phyloP scores from a whole-genome alignment of 1,140 invertebrate species.

The Bombus difficillimus region DNA sequence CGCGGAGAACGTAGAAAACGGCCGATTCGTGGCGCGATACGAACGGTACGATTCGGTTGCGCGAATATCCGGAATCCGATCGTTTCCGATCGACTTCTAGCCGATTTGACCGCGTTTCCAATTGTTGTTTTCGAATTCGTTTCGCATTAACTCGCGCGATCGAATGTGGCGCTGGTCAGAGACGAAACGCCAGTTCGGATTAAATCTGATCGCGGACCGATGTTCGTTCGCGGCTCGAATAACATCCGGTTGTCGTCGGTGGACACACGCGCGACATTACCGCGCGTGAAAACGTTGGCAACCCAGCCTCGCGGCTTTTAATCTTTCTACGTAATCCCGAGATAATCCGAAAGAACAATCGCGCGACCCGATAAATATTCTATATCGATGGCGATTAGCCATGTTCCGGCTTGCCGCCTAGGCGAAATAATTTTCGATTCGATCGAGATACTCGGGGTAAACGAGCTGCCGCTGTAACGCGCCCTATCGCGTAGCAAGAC shows the following conservation, averaged over 20 bases:
- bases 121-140: not conserved
- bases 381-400: not conserved
- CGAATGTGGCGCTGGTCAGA: not conserved
- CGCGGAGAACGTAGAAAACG: too few relatives aligned
- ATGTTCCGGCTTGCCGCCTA: not conserved
- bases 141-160: not conserved
- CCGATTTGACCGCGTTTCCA: too few relatives aligned
- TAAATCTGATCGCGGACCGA: not conserved
- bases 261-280: not conserved
- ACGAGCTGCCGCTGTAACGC: not conserved
- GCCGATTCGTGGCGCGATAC: too few relatives aligned
- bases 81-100: not conserved
- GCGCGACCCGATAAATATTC: not conserved
- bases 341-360: slow-evolving; percentile 2
- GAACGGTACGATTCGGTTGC: too few relatives aligned
- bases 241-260: not conserved
- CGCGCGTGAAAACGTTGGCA: too few relatives aligned
- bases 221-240: not conserved
- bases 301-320: not conserved
- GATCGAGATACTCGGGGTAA: not conserved
- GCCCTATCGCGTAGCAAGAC: not conserved
- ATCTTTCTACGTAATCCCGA: not conserved
- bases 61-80: not conserved
- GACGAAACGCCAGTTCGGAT: not conserved
- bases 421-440: slow-evolving; percentile 7